A percentile compares a stretch with the other conserved stretches of the same genome.
Evolutionary conservation across 2,888 invertebrate species (phyloP).

Genomic region (Tenthredo amoena): DNA sequence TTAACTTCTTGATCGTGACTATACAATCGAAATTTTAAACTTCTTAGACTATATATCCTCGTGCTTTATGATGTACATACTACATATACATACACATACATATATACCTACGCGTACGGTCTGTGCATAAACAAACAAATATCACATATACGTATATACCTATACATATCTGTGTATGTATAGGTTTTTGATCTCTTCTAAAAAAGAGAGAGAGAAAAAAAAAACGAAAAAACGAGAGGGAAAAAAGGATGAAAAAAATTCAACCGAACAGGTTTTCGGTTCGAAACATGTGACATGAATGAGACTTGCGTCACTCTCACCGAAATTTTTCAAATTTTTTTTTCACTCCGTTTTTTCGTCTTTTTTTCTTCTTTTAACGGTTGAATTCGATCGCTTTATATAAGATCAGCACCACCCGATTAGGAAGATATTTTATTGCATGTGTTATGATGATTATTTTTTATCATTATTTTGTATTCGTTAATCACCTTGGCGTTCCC

Average conservation of each 20-base stretch:
- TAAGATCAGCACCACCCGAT: background rate
- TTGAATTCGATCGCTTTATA: constrained; percentile 11
- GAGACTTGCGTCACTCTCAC: constrained; percentile 15
- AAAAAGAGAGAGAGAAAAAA: background rate
- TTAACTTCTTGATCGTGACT: constrained; percentile 1
- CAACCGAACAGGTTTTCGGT: background rate
- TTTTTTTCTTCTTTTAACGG: background rate
- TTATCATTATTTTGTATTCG: background rate
- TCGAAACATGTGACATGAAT: constrained; percentile 3
- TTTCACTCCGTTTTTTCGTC: background rate
- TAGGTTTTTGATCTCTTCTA: background rate
- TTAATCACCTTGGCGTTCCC: constrained; percentile 27
- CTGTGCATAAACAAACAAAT: background rate
- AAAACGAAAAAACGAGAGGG: background rate
- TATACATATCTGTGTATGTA: background rate
- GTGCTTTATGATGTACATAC: background rate
- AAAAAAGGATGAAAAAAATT: background rate
- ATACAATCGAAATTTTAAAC: constrained; percentile 57
- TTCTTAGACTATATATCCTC: background rate
- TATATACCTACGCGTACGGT: background rate
- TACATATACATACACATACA: background rate
- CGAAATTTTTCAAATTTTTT: background rate
- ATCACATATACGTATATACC: background rate
- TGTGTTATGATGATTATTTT: background rate
- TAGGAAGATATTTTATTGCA: constrained; percentile 14